Evolutionary conservation across 2,888 invertebrate species (phyloP), one percentile per base, ranked within the genome.

Genomic region (Ditylenchus weischeri): DNA sequence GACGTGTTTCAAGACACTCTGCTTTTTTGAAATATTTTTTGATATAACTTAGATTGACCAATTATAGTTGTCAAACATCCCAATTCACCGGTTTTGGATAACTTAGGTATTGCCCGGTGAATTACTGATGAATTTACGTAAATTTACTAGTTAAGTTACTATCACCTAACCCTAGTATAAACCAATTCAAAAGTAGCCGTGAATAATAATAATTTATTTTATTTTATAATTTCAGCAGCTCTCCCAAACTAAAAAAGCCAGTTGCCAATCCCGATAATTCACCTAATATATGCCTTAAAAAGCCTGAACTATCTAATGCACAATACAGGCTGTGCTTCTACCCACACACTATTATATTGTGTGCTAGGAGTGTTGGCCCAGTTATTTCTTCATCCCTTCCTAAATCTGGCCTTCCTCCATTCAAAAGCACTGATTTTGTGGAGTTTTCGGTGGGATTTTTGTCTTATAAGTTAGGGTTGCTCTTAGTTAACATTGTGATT

Each of bases 271-370:
- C 69, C 43, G 68, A 69, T 38, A 63, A 57, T 23, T 67, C 57
- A 23, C 62, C 57, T 13, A 73, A 72, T 50, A 66, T 73, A 36
- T 72, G 72, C 50, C 19, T 63, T 36, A 66, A 62, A 50, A 35
- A 43, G 43, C 72, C 64, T 3, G 48, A 70, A 15, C 47, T 66
- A 3, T 23, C 58, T 21, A 35, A 49, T 59, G 57, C 65, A 5
- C 59, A 66, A 8, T 59, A 62, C 36, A 68, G 79, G 51, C 64
- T 79, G 6, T 78, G 79, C 57, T 74, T 79, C 58, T 79, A 78
- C 65, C 71, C 78, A 11, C 77, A 79, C 58, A 73, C 77, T 5
- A 74, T 79, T 29, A 64, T 78, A 19, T 62, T 79, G n/a, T 72
- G 72, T 19, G 69, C 72, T 51, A 61, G 69, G n/a, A 65, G 71